Evolutionary conservation across 1,140 invertebrate species (phyloP).

Genomic region (Calliopsis andreniformis): DNA sequence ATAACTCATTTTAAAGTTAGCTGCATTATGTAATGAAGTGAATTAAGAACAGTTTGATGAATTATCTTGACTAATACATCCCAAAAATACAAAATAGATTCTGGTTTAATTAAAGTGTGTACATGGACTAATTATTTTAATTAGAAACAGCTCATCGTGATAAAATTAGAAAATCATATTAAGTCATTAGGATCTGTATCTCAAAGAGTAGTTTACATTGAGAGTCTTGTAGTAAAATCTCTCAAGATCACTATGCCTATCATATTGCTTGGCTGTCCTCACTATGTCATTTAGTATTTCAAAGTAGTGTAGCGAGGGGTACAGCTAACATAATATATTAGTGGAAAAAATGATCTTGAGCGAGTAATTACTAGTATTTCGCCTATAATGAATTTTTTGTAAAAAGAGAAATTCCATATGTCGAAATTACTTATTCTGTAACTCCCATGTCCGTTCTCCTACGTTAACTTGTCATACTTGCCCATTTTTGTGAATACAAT

Average conservation of each 20-base stretch:
- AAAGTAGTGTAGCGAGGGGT: too few relatives aligned
- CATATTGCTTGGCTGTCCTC: too few relatives aligned
- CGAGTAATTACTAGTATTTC: too few relatives aligned
- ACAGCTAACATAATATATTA: too few relatives aligned
- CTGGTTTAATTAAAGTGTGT: background rate
- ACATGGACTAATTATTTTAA: background rate
- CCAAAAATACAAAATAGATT: slow-evolving; percentile 13
- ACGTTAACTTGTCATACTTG: too few relatives aligned
- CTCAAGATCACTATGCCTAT: too few relatives aligned
- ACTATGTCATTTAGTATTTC: too few relatives aligned
- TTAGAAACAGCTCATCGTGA: background rate
- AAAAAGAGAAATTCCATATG: background rate
- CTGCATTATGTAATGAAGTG: too few relatives aligned
- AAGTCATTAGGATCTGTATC: slow-evolving; percentile 35
- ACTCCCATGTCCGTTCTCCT: background rate
- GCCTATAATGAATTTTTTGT: background rate
- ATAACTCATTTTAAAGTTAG: too few relatives aligned
- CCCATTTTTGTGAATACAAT: too few relatives aligned
- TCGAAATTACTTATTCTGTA: background rate
- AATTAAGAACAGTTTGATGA: too few relatives aligned
- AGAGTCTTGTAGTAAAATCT: background rate
- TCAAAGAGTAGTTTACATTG: background rate
- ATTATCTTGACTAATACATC: slow-evolving; percentile 34
- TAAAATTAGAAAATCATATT: background rate
- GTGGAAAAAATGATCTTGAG: too few relatives aligned